Conservation (phyloP, 2,888 invertebrate species). For the Stratiomys singularior region DNA sequence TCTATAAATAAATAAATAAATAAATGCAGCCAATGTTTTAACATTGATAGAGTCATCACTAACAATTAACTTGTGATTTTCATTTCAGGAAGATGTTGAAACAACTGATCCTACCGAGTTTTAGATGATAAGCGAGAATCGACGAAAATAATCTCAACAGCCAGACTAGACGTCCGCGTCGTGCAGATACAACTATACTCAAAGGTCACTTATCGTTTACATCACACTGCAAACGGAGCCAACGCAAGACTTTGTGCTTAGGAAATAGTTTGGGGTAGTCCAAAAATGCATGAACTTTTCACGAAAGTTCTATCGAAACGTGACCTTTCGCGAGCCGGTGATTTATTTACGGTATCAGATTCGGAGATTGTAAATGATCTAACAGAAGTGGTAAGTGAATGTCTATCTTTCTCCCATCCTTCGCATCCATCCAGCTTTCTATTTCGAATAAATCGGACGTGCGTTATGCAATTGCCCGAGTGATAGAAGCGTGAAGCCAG, state of each 20-base stretch:
- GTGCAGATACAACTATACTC: neutral
- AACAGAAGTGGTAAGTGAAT: conserved; percentile 78
- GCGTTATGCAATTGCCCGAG: conserved; percentile 1
- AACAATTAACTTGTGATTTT: neutral
- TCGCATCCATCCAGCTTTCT: too few species aligned
- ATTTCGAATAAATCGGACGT: too few species aligned
- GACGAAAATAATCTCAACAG: neutral
- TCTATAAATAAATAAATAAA: too few species aligned
- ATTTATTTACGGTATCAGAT: conserved; percentile 89
- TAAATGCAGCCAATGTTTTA: too few species aligned
- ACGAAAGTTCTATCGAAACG: conserved; percentile 89
- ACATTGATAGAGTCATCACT: too few species aligned
- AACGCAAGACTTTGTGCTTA: neutral
- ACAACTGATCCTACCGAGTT: neutral
- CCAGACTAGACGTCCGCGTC: neutral
- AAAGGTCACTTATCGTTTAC: neutral
- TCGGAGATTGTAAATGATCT: conserved; percentile 85
- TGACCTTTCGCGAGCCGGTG: conserved; percentile 90
- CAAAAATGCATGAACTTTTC: conserved; percentile 88
- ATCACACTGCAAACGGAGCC: neutral
- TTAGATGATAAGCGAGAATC: conserved; percentile 41
- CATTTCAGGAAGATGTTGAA: conserved; percentile 32
- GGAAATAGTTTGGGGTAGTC: conserved; percentile 5
- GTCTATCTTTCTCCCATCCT: neutral
- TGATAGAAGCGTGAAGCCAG: neutral